Base-by-base conservation (phyloP, 1,140 invertebrate genomes). In the Caligus rogercresseyi region DNA sequence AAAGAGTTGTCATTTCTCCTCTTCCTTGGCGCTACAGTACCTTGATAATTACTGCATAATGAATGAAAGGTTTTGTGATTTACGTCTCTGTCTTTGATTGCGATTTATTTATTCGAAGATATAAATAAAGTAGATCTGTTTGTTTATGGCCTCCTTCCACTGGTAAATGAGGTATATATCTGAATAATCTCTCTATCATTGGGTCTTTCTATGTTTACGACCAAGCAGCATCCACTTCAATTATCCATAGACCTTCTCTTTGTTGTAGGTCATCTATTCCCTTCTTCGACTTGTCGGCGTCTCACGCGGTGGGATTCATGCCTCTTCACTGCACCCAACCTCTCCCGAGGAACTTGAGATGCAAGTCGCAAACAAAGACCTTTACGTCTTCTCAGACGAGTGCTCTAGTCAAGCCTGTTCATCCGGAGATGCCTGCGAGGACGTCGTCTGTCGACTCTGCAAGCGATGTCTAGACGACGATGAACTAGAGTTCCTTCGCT, bases 271-370 rank as follows among this genome's bases (percentile, higher is more conserved):
- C 1, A 67, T 97, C 2, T 92, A 83, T 70, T 93, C 86, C 72
- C 69, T 91, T 43, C 81, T 97, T 25, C 78, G 81, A 31, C 68
- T 96, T 7, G 80, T 87, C n/a, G 89, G 91, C 0, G 71, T 95
- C 1, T 79, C 76, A 1, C 74, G 77, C 68, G 74, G 77, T 54
- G 71, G 78, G 51, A 55, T 64, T 51, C 67, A 66, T 55, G 68
- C 69, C 66, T 68, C 68, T 54, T 65, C 19, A 20, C 20, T 65
- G 16, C 51, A 63, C 43, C 21, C 66, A 26, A 16, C 16, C 11
- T 63, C 60, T 64, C 70, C 55, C 61, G 72, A 74, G 64, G 77
- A 78, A 23, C 71, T 77, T 61, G 78, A 81, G 63, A 86, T 88
- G 80, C 73, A 83, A 66, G 80, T 86, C 4, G 78, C 85, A 0